Evolutionary conservation across 1,140 invertebrate genomes (phyloP).

Genomic region (Ericerus pela): DNA sequence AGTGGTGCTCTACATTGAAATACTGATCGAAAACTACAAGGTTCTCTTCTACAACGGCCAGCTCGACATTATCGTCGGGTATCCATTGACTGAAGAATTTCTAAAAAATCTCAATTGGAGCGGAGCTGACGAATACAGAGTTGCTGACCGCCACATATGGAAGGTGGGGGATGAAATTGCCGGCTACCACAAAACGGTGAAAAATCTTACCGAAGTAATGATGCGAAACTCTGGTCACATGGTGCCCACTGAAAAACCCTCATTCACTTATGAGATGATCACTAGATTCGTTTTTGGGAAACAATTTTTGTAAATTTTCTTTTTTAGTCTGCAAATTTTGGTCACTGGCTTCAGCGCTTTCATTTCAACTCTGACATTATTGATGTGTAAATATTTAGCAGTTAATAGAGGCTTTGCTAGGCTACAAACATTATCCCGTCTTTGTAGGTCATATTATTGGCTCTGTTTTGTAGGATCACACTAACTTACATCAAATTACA

Average conservation of each 20-base stretch:
- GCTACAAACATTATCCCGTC: too few relatives aligned
- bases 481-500: too few relatives aligned
- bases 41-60: conserved; percentile 59
- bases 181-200: conserved; percentile 21
- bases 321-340: too few relatives aligned
- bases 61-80: conserved; percentile 68
- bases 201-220: conserved; percentile 59
- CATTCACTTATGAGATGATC: conserved; percentile 59
- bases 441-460: too few relatives aligned
- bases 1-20: conserved; percentile 54
- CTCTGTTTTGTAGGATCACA: too few relatives aligned
- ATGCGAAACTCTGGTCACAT: conserved; percentile 71
- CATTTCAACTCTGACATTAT: too few relatives aligned
- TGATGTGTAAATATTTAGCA: too few relatives aligned
- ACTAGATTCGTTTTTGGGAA: conserved; percentile 53
- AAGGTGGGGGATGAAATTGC: conserved; percentile 17
- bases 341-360: too few relatives aligned
- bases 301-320: too few relatives aligned
- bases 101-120: conserved; percentile 44
- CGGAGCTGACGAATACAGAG: conserved; percentile 45
- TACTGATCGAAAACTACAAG: conserved; percentile 48
- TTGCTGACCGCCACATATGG: conserved; percentile 35
- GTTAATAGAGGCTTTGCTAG: too few relatives aligned
- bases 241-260: conserved; percentile 65
- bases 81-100: conserved; percentile 58